Evolutionary conservation across 2,113 vertebrate species (phyloP), one percentile per base, ranked within the genome.

Genomic region (Peromyscus polionotus): DNA sequence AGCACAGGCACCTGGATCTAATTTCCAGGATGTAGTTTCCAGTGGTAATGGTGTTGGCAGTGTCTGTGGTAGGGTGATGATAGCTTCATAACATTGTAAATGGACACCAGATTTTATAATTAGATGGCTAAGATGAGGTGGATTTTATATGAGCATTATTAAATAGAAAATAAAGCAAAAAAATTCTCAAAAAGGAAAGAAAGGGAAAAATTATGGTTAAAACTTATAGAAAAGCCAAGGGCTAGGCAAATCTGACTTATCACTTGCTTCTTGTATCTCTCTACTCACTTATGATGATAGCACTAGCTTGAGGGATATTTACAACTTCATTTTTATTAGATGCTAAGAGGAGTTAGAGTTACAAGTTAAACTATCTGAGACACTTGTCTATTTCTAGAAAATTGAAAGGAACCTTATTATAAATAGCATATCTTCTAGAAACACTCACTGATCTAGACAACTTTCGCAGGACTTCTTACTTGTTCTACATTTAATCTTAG

Each of bases 381-480:
- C 13, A 31, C 20, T 65, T 24, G 4, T 75, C 36, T 92, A 63
- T 68, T 93, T 96, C 92, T 81, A 94, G 39, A 87, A 95, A 68
- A 61, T 39, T 68, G 20, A 72, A 93, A 72, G 14, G 10, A 45
- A 70, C 20, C 33, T 63, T 73, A 90, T 72, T 77, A 92, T 87
- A 97, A 85, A 65, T 73, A 93, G 65, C 65, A 75, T 63, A 31
- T 48, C 42, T 73, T 73, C 48, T 48, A 54, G 88, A 95, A 94
- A 83, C 31, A 61, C 5, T 33, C 19, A 54, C 14, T 28, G n/a
- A 89, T 65, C 59, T 3, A 86, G 59, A 48, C 1, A 84, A 33
- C 22, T 14, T 70, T 17, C 9, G 59, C 80, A 68, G 12, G 20
- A 31, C 28, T 68, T 54, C 73, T n/a, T 72, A 24, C 73, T 22